phyloP scores from a whole-genome alignment of 2,888 invertebrate species.

The Parapristionchus giblindavisi region DNA sequence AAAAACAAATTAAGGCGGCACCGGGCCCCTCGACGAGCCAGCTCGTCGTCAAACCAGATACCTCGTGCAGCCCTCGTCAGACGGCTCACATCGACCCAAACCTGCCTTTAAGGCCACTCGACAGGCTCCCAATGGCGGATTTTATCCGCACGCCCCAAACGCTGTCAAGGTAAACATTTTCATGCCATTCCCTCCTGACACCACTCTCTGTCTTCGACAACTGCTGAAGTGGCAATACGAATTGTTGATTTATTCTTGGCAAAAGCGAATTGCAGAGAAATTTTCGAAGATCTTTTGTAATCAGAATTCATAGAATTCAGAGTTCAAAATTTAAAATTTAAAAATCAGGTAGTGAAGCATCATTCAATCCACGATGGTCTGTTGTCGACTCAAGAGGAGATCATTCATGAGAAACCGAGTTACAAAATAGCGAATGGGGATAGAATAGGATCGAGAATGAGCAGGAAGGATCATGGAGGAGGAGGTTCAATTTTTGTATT shows the following conservation, averaged over 20 bases:
- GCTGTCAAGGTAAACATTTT: constrained; percentile 62
- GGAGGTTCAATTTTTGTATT: too few relatives aligned
- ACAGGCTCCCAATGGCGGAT: constrained; percentile 64
- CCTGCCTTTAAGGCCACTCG: constrained; percentile 61
- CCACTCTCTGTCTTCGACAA: not conserved
- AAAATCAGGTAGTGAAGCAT: constrained; percentile 35
- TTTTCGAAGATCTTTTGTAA: too few relatives aligned
- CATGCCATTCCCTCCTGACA: too few relatives aligned
- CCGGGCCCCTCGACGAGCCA: constrained; percentile 63
- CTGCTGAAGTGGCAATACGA: too few relatives aligned
- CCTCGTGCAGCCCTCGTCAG: constrained; percentile 56
- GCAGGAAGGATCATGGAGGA: constrained; percentile 12
- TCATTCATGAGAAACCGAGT: constrained; percentile 33
- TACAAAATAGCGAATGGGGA: constrained; percentile 30
- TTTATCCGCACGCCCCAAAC: constrained; percentile 68
- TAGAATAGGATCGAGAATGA: constrained; percentile 31
- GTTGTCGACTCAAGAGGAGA: constrained; percentile 20
- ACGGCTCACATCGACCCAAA: constrained; percentile 67
- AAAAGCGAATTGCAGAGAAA: not conserved
- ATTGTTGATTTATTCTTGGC: not conserved
- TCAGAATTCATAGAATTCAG: too few relatives aligned
- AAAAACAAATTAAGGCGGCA: constrained; percentile 45
- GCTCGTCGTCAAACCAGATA: constrained; percentile 62
- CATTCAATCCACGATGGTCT: constrained; percentile 30
- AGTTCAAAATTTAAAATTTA: too few relatives aligned